Conservation (phyloP, 2,888 invertebrate species). For the Carabus problematicus region DNA sequence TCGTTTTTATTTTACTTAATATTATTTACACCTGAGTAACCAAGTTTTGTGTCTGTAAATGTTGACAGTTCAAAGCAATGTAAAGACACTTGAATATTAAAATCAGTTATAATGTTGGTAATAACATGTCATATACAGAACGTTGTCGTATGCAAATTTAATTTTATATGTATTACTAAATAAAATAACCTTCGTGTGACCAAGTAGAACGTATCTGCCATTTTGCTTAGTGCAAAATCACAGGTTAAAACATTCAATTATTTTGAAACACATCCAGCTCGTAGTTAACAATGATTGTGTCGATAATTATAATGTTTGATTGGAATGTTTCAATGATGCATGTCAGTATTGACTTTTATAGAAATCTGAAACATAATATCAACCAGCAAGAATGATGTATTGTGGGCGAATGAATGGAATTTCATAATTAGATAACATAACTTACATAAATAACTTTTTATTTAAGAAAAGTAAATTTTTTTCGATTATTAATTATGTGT, state of each 20-base stretch:
- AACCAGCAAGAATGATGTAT: not conserved
- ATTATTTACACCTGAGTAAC: constrained; percentile 16
- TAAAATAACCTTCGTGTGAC: no score
- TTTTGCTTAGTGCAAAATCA: no score
- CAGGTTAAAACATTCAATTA: constrained; percentile 3
- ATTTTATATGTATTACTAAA: no score
- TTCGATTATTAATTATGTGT: no score
- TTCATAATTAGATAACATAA: no score
- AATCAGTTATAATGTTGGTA: no score
- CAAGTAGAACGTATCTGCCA: no score
- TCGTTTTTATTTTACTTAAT: not conserved
- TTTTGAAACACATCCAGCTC: constrained; percentile 17
- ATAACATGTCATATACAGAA: no score
- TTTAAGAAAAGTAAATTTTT: no score
- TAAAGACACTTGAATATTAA: not conserved
- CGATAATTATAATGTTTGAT: constrained; percentile 20
- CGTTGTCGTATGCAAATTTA: no score
- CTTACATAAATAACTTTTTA: no score
- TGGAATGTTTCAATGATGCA: constrained; percentile 5
- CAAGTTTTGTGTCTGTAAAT: not conserved
- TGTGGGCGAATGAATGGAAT: no score
- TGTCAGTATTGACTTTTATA: not conserved
- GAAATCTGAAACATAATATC: not conserved
- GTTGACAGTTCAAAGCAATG: not conserved
- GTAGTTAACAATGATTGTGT: constrained; percentile 15